phyloP scores from a whole-genome alignment of 2,113 vertebrate species.

The Sinocyclocheilus anophthalmus region DNA sequence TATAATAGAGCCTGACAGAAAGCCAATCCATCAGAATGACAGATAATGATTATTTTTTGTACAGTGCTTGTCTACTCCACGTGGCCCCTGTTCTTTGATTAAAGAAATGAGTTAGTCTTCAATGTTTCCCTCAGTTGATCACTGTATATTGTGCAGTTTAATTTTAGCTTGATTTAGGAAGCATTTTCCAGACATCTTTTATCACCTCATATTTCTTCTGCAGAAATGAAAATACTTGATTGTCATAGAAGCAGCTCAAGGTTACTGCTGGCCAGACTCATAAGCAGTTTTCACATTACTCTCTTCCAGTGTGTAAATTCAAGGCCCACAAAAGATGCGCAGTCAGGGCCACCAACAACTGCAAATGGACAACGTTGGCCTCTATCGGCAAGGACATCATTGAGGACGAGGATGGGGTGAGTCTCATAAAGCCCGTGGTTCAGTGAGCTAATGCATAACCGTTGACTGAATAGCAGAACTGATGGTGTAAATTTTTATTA shows the following conservation, averaged over 20 bases:
- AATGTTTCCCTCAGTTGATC: neutral
- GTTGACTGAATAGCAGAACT: neutral
- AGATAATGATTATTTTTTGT: neutral
- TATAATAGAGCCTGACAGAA: no score
- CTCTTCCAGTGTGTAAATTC: slow-evolving; percentile 92
- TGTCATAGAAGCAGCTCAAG: neutral
- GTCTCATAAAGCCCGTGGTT: slow-evolving; percentile 42
- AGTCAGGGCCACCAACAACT: slow-evolving; percentile 95
- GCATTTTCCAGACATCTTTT: neutral
- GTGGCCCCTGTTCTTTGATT: neutral
- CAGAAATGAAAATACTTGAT: neutral
- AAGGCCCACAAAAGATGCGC: slow-evolving; percentile 98
- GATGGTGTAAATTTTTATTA: neutral
- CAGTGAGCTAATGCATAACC: slow-evolving; percentile 12
- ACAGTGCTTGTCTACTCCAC: neutral
- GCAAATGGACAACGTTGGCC: slow-evolving; percentile 97
- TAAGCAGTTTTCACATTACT: slow-evolving; percentile 38
- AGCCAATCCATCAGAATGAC: neutral
- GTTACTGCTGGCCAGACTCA: neutral
- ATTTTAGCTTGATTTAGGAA: neutral
- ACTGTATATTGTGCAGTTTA: neutral
- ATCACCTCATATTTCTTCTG: neutral
- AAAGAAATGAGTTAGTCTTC: neutral
- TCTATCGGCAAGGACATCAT: slow-evolving; percentile 97
- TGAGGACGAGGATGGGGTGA: slow-evolving; percentile 96